These are phyloP conservation scores for Aphelinus certus DNA, from an alignment of 1,140 invertebrate genomes.

Conservation along the genomic window DNA sequence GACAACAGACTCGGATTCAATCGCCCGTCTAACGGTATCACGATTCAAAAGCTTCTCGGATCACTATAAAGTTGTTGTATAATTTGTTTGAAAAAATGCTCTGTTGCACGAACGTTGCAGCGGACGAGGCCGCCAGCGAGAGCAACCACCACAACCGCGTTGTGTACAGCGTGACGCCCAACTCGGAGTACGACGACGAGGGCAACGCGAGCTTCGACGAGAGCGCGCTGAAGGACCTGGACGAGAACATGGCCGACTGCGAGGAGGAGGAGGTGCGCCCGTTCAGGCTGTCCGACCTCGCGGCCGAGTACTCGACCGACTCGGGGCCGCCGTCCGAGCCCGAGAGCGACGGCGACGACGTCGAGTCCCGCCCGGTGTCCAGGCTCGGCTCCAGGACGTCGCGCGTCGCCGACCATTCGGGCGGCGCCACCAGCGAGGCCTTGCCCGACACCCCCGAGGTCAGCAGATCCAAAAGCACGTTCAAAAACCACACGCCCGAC, in stretches of 20 bases:
- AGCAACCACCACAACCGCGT: background rate
- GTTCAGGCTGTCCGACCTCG: constrained; percentile 58
- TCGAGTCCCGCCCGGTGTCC: constrained; percentile 57
- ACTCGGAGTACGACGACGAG: constrained; percentile 40
- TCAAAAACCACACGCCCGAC: background rate
- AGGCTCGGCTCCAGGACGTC: constrained; percentile 54
- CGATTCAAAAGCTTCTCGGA: too few relatives aligned
- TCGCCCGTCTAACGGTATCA: too few relatives aligned
- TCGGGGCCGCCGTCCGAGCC: constrained; percentile 62
- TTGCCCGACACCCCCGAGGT: constrained; percentile 28
- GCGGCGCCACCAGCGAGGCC: constrained; percentile 53
- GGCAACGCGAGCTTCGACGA: constrained; percentile 36
- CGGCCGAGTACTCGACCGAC: constrained; percentile 58
- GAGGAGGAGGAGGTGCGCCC: constrained; percentile 47
- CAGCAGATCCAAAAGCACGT: background rate
- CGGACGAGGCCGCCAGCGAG: too few relatives aligned
- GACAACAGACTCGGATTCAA: too few relatives aligned
- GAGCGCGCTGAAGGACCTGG: constrained; percentile 49
- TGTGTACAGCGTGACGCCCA: constrained; percentile 7
- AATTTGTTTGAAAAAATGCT: too few relatives aligned
- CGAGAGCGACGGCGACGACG: constrained; percentile 52
- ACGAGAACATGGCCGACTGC: constrained; percentile 31
- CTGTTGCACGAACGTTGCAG: too few relatives aligned
- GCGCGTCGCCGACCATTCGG: constrained; percentile 50
- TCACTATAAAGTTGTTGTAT: too few relatives aligned